These are phyloP conservation scores for Pogonophryne albipinna DNA, from an alignment of 2,797 vertebrate genomes.

Conservation along the genomic window DNA sequence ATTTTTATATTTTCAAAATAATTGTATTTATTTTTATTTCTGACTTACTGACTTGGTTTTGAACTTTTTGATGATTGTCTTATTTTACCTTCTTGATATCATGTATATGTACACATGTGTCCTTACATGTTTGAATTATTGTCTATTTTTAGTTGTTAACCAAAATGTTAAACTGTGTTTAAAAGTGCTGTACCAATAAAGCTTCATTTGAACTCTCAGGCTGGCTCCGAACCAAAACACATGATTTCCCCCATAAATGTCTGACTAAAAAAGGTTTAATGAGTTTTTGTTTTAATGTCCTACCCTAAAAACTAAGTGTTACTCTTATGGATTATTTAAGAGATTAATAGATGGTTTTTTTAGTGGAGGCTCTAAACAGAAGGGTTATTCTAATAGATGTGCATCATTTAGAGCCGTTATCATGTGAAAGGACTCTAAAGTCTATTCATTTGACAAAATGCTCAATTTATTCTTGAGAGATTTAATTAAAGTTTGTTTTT, in stretches of 20 bases:
- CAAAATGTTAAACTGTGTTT: too few species aligned
- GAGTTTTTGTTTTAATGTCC: not conserved
- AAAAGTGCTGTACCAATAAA: too few species aligned
- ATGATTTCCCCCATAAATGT: not conserved
- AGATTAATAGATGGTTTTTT: not conserved
- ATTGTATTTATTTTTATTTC: too few species aligned
- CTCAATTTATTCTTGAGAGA: not conserved
- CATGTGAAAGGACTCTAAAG: not conserved
- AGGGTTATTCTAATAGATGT: not conserved
- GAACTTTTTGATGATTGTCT: too few species aligned
- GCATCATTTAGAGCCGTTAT: not conserved
- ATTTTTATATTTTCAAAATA: too few species aligned
- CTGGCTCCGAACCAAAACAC: not conserved
- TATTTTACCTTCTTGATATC: too few species aligned
- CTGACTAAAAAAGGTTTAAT: too few species aligned
- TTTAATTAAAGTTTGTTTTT: not conserved
- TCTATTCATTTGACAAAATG: not conserved
- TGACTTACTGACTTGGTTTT: too few species aligned
- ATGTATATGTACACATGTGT: too few species aligned
- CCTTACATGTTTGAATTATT: too few species aligned
- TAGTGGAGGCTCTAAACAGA: not conserved
- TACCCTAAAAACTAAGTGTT: not conserved
- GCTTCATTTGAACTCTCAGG: too few species aligned
- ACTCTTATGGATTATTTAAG: not conserved
- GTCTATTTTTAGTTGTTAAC: too few species aligned